phyloP scores from a whole-genome alignment of 2,113 vertebrate species.

The Canis aureus region DNA sequence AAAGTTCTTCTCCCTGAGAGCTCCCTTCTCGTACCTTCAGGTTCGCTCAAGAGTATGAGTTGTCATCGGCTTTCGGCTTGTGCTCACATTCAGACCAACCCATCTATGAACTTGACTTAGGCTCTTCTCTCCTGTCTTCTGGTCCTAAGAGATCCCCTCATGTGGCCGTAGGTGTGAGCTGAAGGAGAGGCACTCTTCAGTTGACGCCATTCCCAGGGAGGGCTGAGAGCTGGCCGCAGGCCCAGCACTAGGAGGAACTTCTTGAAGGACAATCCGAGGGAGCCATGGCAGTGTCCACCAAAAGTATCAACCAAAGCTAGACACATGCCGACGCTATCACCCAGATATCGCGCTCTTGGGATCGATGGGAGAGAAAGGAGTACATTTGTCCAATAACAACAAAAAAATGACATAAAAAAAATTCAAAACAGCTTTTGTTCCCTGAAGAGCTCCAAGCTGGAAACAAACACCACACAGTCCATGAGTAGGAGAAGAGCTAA shows the following conservation, averaged over 20 bases:
- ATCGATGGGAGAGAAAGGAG: not conserved
- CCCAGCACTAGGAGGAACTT: not conserved
- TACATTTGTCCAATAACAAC: not conserved
- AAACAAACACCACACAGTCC: not conserved
- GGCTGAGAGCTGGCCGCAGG: not conserved
- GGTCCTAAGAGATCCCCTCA: not conserved
- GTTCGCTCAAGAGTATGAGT: not conserved
- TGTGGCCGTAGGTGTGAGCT: no score
- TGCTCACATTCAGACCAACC: not conserved
- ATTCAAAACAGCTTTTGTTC: not conserved
- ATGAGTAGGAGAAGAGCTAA: not conserved
- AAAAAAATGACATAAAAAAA: not conserved
- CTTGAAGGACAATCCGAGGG: not conserved
- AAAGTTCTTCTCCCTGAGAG: not conserved
- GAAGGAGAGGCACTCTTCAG: no score
- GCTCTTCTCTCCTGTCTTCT: not conserved
- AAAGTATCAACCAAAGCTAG: not conserved
- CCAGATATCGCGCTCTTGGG: not conserved
- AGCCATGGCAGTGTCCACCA: not conserved
- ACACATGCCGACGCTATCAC: not conserved
- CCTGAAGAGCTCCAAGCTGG: not conserved
- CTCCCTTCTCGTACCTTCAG: not conserved
- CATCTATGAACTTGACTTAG: not conserved
- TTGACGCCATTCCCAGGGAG: not conserved
- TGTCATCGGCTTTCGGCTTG: not conserved